A percentile compares a stretch with the other conserved stretches of the same genome.
phyloP scores from a whole-genome alignment of 1,140 invertebrate genomes.

The Rhyacophila brunnea region DNA sequence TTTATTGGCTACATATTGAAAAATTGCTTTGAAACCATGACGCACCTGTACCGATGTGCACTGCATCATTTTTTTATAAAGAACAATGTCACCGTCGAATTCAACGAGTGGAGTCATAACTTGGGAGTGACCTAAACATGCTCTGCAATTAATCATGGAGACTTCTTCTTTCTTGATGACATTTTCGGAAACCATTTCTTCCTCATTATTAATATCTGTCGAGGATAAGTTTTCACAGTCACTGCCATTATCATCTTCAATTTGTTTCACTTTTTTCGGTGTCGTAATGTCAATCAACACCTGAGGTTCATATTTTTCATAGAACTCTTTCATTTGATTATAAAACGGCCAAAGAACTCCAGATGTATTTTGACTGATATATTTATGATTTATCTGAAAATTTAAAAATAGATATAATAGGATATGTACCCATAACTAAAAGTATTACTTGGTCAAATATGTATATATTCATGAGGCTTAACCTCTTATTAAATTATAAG shows the following conservation, averaged over 20 bases:
- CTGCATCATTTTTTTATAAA: constrained; percentile 20
- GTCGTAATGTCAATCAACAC: constrained; percentile 8
- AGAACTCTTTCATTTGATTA: constrained; percentile 41
- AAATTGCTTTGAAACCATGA: background rate
- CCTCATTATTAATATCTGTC: background rate
- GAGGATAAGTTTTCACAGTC: background rate
- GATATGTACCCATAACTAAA: no score
- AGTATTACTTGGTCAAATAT: no score
- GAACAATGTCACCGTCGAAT: background rate
- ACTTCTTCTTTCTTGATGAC: constrained; percentile 35
- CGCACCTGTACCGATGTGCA: constrained; percentile 25
- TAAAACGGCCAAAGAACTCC: constrained; percentile 44
- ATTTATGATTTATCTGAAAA: constrained; percentile 26
- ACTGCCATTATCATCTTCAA: background rate
- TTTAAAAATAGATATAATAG: no score
- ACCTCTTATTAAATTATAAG: no score
- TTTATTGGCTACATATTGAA: no score
- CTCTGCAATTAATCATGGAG: constrained; percentile 38
- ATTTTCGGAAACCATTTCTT: constrained; percentile 13
- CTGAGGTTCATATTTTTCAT: constrained; percentile 21
- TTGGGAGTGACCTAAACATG: constrained; percentile 40
- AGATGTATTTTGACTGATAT: constrained; percentile 10
- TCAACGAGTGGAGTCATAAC: constrained; percentile 40
- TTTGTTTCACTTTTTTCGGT: constrained; percentile 20
- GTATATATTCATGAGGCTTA: no score